Conservation (phyloP, 2,113 vertebrate genomes). For the Thamnaconus septentrionalis region DNA sequence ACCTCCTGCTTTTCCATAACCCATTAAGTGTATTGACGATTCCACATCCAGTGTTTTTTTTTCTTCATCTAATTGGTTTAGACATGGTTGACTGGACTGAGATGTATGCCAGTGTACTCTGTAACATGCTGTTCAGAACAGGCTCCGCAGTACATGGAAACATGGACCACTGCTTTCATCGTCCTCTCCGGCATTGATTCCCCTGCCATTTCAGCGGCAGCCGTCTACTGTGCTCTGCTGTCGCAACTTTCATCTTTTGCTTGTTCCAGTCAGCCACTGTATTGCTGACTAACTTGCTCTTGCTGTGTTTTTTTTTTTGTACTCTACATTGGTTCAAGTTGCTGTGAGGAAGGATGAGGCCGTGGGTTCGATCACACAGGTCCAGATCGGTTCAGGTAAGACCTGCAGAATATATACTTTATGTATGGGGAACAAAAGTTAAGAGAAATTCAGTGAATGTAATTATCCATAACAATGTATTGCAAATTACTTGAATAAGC, state of each 20-base stretch:
- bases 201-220: constrained; percentile 1
- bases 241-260: background rate
- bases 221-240: constrained; percentile 7
- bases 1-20: constrained; percentile 25
- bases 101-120: constrained; percentile 23
- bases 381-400: constrained; percentile 67
- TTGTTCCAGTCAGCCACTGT: constrained; percentile 3
- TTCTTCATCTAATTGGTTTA: constrained; percentile 55
- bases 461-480: no score
- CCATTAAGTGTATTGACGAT: constrained; percentile 59
- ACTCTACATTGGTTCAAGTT: background rate
- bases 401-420: background rate
- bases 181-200: constrained; percentile 59
- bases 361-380: constrained; percentile 63
- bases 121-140: constrained; percentile 40
- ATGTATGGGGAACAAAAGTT: no score
- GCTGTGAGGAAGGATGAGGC: constrained; percentile 57
- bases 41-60: constrained; percentile 44
- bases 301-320: background rate
- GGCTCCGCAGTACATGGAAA: constrained; percentile 38
- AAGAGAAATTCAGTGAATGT: no score
- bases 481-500: no score
- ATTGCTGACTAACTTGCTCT: constrained; percentile 5
- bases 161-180: constrained; percentile 37
- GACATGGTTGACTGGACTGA: constrained; percentile 47